Base-by-base conservation (phyloP, 1,140 invertebrate genomes). In the Camponotus vicinus region DNA sequence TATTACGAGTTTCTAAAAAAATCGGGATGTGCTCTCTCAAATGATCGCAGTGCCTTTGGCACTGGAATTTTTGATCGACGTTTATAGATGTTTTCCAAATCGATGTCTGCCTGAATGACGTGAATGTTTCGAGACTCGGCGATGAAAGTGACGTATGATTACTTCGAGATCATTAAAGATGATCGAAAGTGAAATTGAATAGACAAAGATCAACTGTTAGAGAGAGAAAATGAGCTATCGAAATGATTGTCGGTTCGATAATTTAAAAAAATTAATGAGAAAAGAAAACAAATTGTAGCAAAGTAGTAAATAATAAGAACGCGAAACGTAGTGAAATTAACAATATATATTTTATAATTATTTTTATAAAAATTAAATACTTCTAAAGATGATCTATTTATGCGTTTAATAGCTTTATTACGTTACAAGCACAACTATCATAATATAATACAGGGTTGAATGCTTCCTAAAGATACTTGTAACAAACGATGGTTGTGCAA, bases 1-100 rank as follows among this genome's bases (percentile, higher is more conserved):
- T 49, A 55, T 34, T 42, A 11, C 45, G 57, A 40, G 55, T 40
- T 89, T 89, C 89, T 86, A 77, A 89, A 27, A 27, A 27, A 89
- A 89, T 57, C 73, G 49, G 64, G 78, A 87, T 63, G 66, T 32
- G n/a, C 49, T 34, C 45, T 18, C 21, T 40, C 42, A 18, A 32
- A 42, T 55, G 66, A 77, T n/a, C 55, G 57, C 32, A 49, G 1
- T 52, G 86, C 85, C 86, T 27, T 45, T 34, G 82, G 66, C 86
- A 49, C n/a, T 55, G 57, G 37, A 75, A 86, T 88, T 79, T 88
- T 52, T 86, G 86, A 88, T 88, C 86, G 88, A 67, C 55, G 69
- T 83, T 59, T 83, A 61, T 73, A 59, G 67, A 13, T 73, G 67
- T 83, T 83, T 75, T 42, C 37, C 69, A 75, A 83, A 83, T 83